Evolutionary conservation across 2,113 vertebrate genomes (phyloP).

Genomic region (Gambusia holbrooki): DNA sequence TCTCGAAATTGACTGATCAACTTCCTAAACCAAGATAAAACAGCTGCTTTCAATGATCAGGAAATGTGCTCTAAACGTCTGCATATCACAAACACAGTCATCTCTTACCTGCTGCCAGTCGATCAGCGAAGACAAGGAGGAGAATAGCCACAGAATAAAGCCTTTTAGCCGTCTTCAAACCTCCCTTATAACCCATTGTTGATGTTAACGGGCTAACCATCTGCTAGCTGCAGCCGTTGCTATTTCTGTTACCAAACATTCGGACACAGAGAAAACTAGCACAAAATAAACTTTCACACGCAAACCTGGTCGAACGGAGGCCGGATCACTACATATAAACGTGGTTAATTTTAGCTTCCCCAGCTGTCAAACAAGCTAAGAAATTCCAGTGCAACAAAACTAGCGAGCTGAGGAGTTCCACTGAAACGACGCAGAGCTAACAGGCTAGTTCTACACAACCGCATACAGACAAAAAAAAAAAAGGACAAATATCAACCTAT

Average conservation of each 20-base stretch:
- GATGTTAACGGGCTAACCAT: constrained; percentile 48
- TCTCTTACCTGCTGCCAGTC: constrained; percentile 71
- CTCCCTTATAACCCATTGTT: constrained; percentile 57
- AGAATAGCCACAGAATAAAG: constrained; percentile 58
- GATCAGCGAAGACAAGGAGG: constrained; percentile 46
- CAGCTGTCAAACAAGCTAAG: constrained; percentile 27
- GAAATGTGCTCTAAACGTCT: background rate
- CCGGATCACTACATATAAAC: background rate
- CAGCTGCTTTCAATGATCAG: constrained; percentile 6
- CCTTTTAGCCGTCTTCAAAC: constrained; percentile 45
- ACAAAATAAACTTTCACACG: constrained; percentile 13
- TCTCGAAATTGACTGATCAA: background rate
- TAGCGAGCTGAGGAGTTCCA: constrained; percentile 33
- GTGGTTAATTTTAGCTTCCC: constrained; percentile 10
- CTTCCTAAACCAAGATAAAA: background rate
- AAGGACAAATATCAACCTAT: background rate
- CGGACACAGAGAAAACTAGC: constrained; percentile 24
- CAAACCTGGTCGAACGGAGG: background rate
- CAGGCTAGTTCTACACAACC: constrained; percentile 39
- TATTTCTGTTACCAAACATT: constrained; percentile 57
- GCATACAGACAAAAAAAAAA: background rate
- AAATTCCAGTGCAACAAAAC: constrained; percentile 11
- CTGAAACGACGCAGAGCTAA: constrained; percentile 50
- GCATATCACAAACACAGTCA: background rate
- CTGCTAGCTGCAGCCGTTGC: constrained; percentile 63